A percentile compares a stretch with the other conserved stretches of the same genome.
Conservation (phyloP, 2,797 vertebrate species). For the Rhabdomys pumilio region DNA sequence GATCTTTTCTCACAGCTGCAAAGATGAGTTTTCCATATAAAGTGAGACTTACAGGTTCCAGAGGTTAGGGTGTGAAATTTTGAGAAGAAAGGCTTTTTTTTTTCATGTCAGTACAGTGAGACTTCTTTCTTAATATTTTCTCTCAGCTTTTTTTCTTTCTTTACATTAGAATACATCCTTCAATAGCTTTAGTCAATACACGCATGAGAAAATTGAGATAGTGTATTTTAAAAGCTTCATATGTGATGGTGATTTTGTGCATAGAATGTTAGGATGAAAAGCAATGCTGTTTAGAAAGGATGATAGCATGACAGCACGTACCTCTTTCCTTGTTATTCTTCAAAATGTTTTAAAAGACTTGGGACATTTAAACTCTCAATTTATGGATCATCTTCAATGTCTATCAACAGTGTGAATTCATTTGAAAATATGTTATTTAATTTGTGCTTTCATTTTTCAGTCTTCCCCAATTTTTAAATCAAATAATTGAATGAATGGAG, state of each 20-base stretch:
- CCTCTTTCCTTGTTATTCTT: not conserved
- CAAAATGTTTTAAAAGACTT: not conserved
- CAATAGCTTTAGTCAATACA: not conserved
- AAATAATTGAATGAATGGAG: not conserved
- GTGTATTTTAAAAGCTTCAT: not conserved
- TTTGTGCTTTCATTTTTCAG: not conserved
- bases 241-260: not conserved
- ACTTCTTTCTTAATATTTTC: not conserved
- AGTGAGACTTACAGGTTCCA: not conserved
- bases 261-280: not conserved
- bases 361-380: slow-evolving; percentile 2
- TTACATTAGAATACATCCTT: not conserved
- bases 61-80: not conserved
- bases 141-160: not conserved
- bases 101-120: no score
- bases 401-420: not conserved
- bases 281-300: not conserved
- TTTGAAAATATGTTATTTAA: not conserved
- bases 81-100: not conserved
- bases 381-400: not conserved
- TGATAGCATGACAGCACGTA: not conserved
- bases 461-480: not conserved
- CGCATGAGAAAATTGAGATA: not conserved
- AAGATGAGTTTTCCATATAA: not conserved
- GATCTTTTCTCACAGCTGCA: not conserved